Conservation (phyloP, 2,888 invertebrate species). For the Embidobia sp. region DNA sequence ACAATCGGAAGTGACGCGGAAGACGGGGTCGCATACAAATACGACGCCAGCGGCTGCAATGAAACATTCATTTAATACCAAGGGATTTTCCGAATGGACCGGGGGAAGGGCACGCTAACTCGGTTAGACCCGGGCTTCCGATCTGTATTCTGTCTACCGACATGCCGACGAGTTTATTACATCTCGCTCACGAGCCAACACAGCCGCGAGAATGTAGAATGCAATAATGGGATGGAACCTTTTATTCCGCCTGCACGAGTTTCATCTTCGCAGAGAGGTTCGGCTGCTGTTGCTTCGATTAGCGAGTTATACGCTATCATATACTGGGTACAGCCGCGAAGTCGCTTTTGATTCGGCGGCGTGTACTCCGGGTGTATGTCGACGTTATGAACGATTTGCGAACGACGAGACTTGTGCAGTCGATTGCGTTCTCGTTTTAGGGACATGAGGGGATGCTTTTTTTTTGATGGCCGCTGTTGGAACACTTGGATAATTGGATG, state of each 20-base stretch:
- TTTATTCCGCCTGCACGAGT: slow-evolving; percentile 24
- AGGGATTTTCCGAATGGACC: slow-evolving; percentile 77
- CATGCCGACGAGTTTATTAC: slow-evolving; percentile 78
- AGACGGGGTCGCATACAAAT: slow-evolving; percentile 74
- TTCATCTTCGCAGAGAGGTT: slow-evolving; percentile 16
- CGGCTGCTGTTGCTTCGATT: slow-evolving; percentile 26
- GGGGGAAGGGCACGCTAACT: slow-evolving; percentile 74
- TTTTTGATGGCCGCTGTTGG: too few relatives aligned
- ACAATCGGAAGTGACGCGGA: slow-evolving; percentile 68
- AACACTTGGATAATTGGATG: too few relatives aligned
- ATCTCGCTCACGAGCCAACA: slow-evolving; percentile 44
- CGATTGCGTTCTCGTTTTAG: too few relatives aligned
- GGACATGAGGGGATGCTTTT: too few relatives aligned
- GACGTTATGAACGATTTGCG: too few relatives aligned
- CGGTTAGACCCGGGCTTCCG: slow-evolving; percentile 78
- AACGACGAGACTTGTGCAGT: too few relatives aligned
- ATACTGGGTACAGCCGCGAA: too few relatives aligned
- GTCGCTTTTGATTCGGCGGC: too few relatives aligned
- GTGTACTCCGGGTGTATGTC: too few relatives aligned
- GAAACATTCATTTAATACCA: slow-evolving; percentile 80
- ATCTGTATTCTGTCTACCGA: slow-evolving; percentile 79
- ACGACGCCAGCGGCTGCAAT: slow-evolving; percentile 69
- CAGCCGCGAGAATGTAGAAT: slow-evolving; percentile 48
- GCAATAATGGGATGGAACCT: slow-evolving; percentile 52
- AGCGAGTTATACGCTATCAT: slow-evolving; percentile 9